These are phyloP conservation scores for Eurois occulta DNA, from an alignment of 2,888 invertebrate genomes.

Conservation along the genomic window DNA sequence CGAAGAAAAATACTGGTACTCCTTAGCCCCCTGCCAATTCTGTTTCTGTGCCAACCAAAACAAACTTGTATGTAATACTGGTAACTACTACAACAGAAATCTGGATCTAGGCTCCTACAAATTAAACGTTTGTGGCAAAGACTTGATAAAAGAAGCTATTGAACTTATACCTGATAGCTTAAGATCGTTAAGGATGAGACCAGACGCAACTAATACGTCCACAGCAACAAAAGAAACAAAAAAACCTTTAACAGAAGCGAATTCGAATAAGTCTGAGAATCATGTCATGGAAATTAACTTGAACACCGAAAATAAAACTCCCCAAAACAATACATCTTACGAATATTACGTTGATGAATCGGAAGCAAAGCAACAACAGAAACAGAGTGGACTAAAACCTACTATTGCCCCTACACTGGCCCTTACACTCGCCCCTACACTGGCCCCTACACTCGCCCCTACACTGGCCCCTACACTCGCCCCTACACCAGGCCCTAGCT, in stretches of 20 bases:
- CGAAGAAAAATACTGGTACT: slow-evolving; percentile 79
- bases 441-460: neutral
- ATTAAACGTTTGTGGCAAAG: slow-evolving; percentile 76
- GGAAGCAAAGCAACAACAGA: slow-evolving; percentile 32
- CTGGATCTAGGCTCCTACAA: slow-evolving; percentile 74
- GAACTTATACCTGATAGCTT: slow-evolving; percentile 68
- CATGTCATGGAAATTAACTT: slow-evolving; percentile 7
- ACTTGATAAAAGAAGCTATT: slow-evolving; percentile 73
- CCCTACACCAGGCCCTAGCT: neutral
- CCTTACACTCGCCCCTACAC: neutral
- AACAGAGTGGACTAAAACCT: neutral
- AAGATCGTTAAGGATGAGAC: slow-evolving; percentile 53
- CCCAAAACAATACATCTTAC: neutral
- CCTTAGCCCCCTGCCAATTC: slow-evolving; percentile 80
- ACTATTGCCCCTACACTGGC: neutral
- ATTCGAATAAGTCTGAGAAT: slow-evolving; percentile 5
- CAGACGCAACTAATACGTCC: neutral
- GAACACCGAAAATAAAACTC: neutral
- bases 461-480: neutral
- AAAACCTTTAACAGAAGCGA: neutral
- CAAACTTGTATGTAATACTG: slow-evolving; percentile 80
- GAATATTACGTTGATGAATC: slow-evolving; percentile 58
- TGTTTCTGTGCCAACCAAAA: slow-evolving; percentile 80
- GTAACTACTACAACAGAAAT: slow-evolving; percentile 60
- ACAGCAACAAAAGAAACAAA: neutral